Conservation (phyloP, 2,797 vertebrate species). For the Discoglossus pictus region DNA sequence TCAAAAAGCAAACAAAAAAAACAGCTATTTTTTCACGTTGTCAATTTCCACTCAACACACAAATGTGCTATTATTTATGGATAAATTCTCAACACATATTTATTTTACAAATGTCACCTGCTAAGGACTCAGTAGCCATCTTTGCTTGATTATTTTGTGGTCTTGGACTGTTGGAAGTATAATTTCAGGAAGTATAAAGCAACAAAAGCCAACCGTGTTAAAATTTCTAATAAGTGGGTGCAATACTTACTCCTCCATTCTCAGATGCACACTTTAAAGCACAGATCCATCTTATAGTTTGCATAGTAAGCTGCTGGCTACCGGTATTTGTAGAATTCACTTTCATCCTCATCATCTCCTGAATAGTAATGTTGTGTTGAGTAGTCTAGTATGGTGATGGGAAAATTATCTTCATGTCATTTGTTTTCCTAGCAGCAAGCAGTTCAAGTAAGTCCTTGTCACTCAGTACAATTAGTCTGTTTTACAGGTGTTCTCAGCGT, state of each 20-base stretch:
- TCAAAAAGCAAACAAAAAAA: too few relatives aligned
- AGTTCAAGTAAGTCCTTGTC: constrained; percentile 55
- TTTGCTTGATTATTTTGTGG: too few relatives aligned
- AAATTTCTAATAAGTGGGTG: too few relatives aligned
- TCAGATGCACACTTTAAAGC: background rate
- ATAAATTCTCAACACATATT: too few relatives aligned
- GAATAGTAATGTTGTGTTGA: constrained; percentile 8
- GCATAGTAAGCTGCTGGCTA: constrained; percentile 34
- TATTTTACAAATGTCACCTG: too few relatives aligned
- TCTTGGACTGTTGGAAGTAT: too few relatives aligned
- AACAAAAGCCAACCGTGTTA: too few relatives aligned
- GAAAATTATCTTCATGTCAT: constrained; percentile 53
- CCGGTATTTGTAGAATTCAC: constrained; percentile 1
- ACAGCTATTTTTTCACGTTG: too few relatives aligned
- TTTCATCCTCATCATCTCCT: constrained; percentile 8
- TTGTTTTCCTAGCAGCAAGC: constrained; percentile 61
- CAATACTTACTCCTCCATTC: background rate
- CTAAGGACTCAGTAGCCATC: too few relatives aligned
- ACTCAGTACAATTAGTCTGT: constrained; percentile 67
- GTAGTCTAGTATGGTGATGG: constrained; percentile 5
- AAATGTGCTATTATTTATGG: too few relatives aligned
- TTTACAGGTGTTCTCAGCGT: constrained; percentile 83
- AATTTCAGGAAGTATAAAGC: too few relatives aligned
- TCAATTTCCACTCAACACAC: too few relatives aligned
- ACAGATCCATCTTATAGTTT: constrained; percentile 15